These are phyloP conservation scores for Gandaritis pyraliata DNA, from an alignment of 2,888 invertebrate species.

Conservation along the genomic window DNA sequence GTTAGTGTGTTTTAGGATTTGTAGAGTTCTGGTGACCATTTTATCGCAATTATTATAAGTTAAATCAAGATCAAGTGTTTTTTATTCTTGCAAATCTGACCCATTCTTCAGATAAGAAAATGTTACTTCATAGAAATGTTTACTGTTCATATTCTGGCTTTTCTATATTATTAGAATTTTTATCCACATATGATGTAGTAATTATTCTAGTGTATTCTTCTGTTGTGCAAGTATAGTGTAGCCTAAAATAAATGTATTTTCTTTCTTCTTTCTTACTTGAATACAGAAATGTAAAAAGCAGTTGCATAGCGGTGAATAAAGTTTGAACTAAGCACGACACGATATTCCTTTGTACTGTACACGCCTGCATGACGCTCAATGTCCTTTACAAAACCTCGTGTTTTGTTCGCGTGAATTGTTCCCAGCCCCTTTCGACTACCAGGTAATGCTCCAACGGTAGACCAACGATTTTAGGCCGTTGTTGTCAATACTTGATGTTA, in stretches of 20 bases:
- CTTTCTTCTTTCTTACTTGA: too few relatives aligned
- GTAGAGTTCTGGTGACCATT: constrained; percentile 18
- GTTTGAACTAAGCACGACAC: not conserved
- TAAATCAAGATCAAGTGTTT: not conserved
- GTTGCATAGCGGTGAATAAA: not conserved
- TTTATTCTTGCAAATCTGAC: too few relatives aligned
- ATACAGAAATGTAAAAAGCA: not conserved
- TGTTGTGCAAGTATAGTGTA: too few relatives aligned
- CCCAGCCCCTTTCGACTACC: constrained; percentile 2
- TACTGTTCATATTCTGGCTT: too few relatives aligned
- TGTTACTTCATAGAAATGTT: too few relatives aligned
- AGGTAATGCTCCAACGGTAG: not conserved
- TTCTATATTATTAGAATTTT: too few relatives aligned
- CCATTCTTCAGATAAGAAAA: too few relatives aligned
- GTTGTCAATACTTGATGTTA: not conserved
- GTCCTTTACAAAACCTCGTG: constrained; percentile 1
- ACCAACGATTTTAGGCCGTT: not conserved
- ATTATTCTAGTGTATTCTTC: too few relatives aligned
- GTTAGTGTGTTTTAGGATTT: constrained; percentile 7
- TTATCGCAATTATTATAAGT: not conserved
- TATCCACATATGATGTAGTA: too few relatives aligned
- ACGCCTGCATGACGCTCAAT: not conserved
- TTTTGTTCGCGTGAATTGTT: not conserved
- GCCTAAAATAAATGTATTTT: too few relatives aligned
- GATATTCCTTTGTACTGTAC: not conserved